Evolutionary conservation across 2,113 vertebrate genomes (phyloP).

Genomic region (Proteles cristata): DNA sequence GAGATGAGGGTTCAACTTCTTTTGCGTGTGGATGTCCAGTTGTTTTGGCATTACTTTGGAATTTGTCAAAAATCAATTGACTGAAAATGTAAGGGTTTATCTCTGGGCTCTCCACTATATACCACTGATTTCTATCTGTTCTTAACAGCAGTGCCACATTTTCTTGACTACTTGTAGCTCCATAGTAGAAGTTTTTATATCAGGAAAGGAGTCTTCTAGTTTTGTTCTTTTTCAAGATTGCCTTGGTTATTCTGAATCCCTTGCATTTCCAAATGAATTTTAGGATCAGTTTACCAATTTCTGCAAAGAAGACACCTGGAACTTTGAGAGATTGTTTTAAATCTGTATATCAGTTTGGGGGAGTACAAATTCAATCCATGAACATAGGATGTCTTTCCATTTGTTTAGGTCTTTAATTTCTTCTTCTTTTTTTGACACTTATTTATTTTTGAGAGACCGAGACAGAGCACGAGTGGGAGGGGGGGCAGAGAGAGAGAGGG

Average conservation of each 20-base stretch:
- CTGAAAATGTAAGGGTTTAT: neutral
- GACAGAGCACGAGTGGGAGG: no score
- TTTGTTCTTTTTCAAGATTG: neutral
- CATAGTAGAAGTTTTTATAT: neutral
- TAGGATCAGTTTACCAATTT: neutral
- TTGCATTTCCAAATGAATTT: neutral
- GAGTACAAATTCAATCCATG: neutral
- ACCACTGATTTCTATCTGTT: neutral
- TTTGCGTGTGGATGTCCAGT: neutral
- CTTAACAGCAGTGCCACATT: neutral
- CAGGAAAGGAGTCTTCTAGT: neutral
- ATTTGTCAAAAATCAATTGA: neutral
- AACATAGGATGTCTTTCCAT: neutral
- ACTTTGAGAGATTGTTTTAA: neutral
- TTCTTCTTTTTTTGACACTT: neutral
- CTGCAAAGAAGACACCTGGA: neutral
- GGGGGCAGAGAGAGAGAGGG: no score
- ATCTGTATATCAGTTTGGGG: neutral
- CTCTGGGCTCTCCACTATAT: neutral
- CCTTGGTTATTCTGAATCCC: neutral
- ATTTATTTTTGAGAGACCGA: no score
- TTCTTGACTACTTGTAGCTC: neutral
- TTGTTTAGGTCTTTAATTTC: neutral
- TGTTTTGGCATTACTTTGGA: no score
- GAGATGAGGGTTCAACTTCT: neutral